phyloP scores from a whole-genome alignment of 2,888 invertebrate species.

The Elgonia sp. region DNA sequence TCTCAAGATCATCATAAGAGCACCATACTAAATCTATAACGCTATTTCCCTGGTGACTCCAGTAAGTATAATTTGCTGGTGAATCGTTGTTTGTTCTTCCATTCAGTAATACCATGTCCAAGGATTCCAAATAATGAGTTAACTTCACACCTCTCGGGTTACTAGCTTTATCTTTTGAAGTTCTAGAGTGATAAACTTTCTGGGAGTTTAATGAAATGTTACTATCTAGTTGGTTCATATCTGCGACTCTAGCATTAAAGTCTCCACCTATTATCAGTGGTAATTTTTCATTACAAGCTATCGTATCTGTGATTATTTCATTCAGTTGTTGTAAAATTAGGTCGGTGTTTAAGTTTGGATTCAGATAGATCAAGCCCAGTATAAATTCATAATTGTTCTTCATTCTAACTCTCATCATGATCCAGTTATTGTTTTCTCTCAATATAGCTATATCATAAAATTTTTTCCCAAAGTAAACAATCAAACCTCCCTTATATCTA shows the following conservation, averaged over 20 bases:
- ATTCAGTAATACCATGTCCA: not conserved
- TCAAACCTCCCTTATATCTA: too few relatives aligned
- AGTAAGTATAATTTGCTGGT: not conserved
- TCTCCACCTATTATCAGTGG: slow-evolving; percentile 1
- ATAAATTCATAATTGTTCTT: not conserved
- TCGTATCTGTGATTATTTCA: not conserved
- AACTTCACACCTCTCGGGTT: not conserved
- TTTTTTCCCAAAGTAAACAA: not conserved
- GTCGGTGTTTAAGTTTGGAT: not conserved
- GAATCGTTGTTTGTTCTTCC: not conserved
- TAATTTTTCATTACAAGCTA: not conserved
- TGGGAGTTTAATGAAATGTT: too few relatives aligned
- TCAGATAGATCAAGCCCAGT: not conserved
- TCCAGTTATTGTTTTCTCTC: not conserved
- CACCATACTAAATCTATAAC: not conserved
- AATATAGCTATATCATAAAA: not conserved
- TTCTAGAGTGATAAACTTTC: too few relatives aligned
- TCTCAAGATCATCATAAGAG: not conserved
- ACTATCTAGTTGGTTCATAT: not conserved
- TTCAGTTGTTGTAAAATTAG: not conserved
- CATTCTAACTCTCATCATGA: not conserved
- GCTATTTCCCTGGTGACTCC: not conserved
- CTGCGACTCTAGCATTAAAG: slow-evolving; percentile 35
- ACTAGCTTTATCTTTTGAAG: too few relatives aligned
- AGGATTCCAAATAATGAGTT: too few relatives aligned